Percentiles rank a stretch among this genome's conserved stretches.
Evolutionary conservation across 2,797 vertebrate species (phyloP).

Genomic region (Geotrypetes seraphini): DNA sequence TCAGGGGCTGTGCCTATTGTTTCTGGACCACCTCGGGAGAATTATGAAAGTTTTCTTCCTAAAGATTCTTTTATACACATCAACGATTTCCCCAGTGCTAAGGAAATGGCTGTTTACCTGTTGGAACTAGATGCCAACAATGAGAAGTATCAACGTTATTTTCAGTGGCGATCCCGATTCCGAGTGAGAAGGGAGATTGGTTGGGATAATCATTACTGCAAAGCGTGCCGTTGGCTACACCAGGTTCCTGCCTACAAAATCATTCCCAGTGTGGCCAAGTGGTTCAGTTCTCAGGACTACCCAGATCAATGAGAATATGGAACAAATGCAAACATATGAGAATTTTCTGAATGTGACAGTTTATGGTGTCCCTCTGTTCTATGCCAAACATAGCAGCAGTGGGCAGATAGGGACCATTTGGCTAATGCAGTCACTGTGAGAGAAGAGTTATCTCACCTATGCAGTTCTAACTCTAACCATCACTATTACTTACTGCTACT

Average conservation of each 20-base stretch:
- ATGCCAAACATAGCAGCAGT: too few relatives aligned
- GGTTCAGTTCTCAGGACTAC: constrained; percentile 2
- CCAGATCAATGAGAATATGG: too few relatives aligned
- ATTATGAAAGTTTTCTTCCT: constrained; percentile 69
- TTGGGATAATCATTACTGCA: not conserved
- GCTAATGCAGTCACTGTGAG: too few relatives aligned
- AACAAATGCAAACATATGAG: too few relatives aligned
- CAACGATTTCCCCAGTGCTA: constrained; percentile 63
- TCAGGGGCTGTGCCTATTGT: constrained; percentile 73
- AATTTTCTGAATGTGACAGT: too few relatives aligned
- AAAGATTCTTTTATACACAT: constrained; percentile 76
- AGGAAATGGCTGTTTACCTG: constrained; percentile 61
- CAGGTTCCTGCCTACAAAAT: not conserved
- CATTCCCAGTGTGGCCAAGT: not conserved
- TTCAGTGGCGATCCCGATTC: constrained; percentile 53
- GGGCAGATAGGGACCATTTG: too few relatives aligned
- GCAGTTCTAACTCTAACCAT: too few relatives aligned
- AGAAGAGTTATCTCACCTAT: too few relatives aligned
- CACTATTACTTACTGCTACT: too few relatives aligned
- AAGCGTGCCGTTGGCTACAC: not conserved
- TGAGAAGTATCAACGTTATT: constrained; percentile 55
- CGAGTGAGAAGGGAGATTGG: not conserved
- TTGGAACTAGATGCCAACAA: constrained; percentile 47
- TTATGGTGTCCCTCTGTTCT: too few relatives aligned
- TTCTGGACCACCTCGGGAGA: constrained; percentile 59